Evolutionary conservation across 2,113 vertebrate species (phyloP).

Genomic region (Neotragus pygmaeus): DNA sequence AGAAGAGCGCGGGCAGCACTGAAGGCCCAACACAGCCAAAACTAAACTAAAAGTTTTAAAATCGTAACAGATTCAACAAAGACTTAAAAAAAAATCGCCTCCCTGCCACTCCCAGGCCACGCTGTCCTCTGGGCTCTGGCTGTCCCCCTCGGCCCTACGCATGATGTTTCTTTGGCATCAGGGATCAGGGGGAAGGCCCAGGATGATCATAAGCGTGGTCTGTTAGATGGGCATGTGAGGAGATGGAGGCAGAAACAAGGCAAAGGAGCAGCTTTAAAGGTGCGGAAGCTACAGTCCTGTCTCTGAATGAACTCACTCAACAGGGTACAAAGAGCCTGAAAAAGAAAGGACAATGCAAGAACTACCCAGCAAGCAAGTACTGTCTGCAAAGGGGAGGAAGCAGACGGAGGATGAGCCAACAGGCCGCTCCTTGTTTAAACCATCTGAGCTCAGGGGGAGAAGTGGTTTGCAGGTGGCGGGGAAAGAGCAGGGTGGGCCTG

Average conservation of each 20-base stretch:
- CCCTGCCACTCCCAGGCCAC: not conserved
- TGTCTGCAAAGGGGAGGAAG: not conserved
- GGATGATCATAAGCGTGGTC: not conserved
- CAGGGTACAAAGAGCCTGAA: not conserved
- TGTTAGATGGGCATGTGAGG: no score
- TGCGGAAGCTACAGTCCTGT: not conserved
- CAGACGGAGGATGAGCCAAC: not conserved
- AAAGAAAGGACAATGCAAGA: no score
- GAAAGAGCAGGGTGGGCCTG: not conserved
- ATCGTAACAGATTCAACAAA: not conserved
- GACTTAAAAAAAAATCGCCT: not conserved
- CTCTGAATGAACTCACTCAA: not conserved
- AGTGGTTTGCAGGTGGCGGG: not conserved
- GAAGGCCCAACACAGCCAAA: no score
- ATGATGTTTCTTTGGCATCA: not conserved
- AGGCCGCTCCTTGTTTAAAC: not conserved
- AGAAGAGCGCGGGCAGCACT: not conserved
- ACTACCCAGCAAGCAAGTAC: accelerated
- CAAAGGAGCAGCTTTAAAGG: not conserved
- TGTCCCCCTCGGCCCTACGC: no score
- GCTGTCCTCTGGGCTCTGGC: not conserved
- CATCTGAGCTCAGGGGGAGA: accelerated
- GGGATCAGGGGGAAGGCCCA: not conserved
- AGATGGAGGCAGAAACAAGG: not conserved
- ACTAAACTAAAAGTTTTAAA: accelerated